Base-by-base conservation (phyloP, 2,888 invertebrate species). In the Petrolisthes manimaculis region DNA sequence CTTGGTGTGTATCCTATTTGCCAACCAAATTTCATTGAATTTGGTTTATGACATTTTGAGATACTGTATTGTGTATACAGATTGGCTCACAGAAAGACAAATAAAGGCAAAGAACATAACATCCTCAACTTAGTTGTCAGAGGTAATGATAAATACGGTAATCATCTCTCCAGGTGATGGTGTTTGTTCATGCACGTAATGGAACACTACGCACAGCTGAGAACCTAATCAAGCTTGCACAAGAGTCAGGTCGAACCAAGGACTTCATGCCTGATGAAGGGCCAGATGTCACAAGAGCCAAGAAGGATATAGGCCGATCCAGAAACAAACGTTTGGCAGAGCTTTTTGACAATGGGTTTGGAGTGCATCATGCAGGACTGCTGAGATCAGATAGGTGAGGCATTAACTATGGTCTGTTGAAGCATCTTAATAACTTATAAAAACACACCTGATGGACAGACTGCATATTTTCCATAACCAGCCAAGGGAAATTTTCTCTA, bases 131-230 rank as follows among this genome's bases (percentile, higher is more conserved):
- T 37, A 37, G 37, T 37, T 37, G 37, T 37, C 37, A 2, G 37
- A 37, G 37, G 37, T 37, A 37, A 37, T 37, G 37, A 37, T 37
- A 37, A 37, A n/a, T n/a, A n/a, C n/a, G n/a, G 37, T 37, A 37
- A 37, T 37, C 37, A 37, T 37, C 37, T 37, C 8, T 91, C 61
- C 91, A 95, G 94, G 95, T 97, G 0, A 98, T 99, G 97, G 97
- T 99, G 0, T 99, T 99, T 93, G 99, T 99, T 0, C 99, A 99
- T 93, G 98, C 99, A 0, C 95, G 99, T 54, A 99, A 99, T 94
- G 97, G 98, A 12, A 99, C 99, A 0, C 96, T 97, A 61, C 95
- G 96, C 86, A 97, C 97, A 0, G 99, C 99, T 0, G 96, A 95
- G 92, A 95, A 95, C 3, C 93, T 99, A 3, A 95, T 96, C 89